phyloP scores from a whole-genome alignment of 2,888 invertebrate genomes.

The Venusia cambrica region DNA sequence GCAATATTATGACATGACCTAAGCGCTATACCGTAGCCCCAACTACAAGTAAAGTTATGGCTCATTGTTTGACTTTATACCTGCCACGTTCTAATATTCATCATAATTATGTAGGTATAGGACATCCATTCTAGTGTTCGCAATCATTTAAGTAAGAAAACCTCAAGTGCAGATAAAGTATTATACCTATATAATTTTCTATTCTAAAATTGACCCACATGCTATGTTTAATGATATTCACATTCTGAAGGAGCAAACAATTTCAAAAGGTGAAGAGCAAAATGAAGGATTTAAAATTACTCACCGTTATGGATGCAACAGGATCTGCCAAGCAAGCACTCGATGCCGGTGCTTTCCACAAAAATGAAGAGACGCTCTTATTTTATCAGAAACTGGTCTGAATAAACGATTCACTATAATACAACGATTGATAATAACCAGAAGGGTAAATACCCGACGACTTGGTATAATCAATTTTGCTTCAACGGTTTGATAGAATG shows the following conservation, averaged over 20 bases:
- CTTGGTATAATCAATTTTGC: conserved; percentile 38
- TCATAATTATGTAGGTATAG: background rate
- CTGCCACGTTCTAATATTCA: background rate
- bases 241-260: no score
- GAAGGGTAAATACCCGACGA: conserved; percentile 30
- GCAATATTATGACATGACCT: conserved; percentile 2
- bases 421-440: conserved; percentile 18
- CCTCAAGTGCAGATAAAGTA: no score
- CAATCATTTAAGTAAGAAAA: no score
- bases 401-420: conserved; percentile 38
- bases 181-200: no score
- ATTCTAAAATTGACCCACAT: no score
- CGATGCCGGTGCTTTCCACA: conserved; percentile 65
- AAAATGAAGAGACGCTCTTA: conserved; percentile 58
- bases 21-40: conserved; percentile 5
- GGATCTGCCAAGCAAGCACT: conserved; percentile 65
- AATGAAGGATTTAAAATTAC: conserved; percentile 46
- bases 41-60: conserved; percentile 16
- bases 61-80: conserved; percentile 12
- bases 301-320: conserved; percentile 74
- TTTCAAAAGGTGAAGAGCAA: no score
- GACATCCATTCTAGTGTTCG: no score
- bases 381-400: conserved; percentile 41
- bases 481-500: conserved; percentile 38
- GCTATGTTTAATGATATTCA: no score